Evolutionary conservation across 2,113 vertebrate species (phyloP).

Genomic region (Hyperoodon ampullatus): DNA sequence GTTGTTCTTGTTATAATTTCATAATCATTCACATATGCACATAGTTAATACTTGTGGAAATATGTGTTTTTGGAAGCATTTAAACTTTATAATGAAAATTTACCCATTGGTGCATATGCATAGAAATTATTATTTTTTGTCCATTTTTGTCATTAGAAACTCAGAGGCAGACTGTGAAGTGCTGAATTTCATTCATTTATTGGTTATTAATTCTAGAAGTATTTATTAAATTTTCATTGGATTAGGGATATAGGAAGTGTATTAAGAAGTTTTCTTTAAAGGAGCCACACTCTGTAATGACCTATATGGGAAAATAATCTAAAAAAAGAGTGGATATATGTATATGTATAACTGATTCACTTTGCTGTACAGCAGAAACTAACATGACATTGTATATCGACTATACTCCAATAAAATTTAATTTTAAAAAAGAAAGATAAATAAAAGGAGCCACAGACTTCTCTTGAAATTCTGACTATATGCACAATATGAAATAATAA

Average conservation of each 20-base stretch:
- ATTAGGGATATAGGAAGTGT: neutral
- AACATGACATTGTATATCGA: neutral
- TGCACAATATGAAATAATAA: neutral
- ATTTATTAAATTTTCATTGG: slow-evolving; percentile 34
- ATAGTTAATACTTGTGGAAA: neutral
- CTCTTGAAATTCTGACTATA: neutral
- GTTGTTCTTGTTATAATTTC: neutral
- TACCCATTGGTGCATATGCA: neutral
- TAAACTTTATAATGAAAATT: slow-evolving; percentile 3
- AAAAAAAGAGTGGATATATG: neutral
- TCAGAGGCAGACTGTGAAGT: neutral
- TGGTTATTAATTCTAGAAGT: slow-evolving; percentile 10
- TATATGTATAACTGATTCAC: neutral
- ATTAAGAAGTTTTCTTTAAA: neutral
- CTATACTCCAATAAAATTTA: neutral
- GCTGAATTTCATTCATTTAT: neutral
- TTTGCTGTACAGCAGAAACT: neutral
- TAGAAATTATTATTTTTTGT: neutral
- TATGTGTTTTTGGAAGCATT: neutral
- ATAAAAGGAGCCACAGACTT: neutral
- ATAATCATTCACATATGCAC: neutral
- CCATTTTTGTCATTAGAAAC: slow-evolving; percentile 29
- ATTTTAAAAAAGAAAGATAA: neutral
- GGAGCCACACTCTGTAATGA: neutral
- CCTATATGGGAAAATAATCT: neutral